Evolutionary conservation across 2,113 vertebrate genomes (phyloP), one percentile per base, ranked within the genome.

Genomic region (Coptodon bakossiorum): DNA sequence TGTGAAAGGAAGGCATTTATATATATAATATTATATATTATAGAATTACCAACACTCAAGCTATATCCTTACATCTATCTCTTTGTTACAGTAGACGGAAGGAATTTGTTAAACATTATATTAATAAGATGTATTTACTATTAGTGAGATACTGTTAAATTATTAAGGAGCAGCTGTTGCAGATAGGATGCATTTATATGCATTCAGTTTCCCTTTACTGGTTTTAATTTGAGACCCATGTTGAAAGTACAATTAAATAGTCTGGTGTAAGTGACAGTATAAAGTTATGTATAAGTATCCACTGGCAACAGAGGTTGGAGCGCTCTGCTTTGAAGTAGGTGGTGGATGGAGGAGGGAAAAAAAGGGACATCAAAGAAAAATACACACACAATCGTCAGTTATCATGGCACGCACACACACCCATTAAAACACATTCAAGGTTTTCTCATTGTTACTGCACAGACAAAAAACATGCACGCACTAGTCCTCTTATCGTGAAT

Each of bases 311-410:
- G 59, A 61, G 5, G 17, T 43, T 36, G 36, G n/a, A 80, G 71
- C 13, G 6, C 80, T 84, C 34, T 36, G 22, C 89, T 93, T 93
- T 90, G 91, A 92, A 90, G 88, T 91, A 81, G 71, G 83, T 87
- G 66, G 61, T 85, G 38, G 80, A 91, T 78, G 27, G 53, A 89
- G 45, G 76, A 40, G 86, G 68, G 80, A 3, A 34, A 88, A 84
- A 83, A 80, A 83, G 63, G 71, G 82, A 90, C 82, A 88, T 91
- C 87, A 89, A 84, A 93, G 80, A 56, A 78, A 85, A 88, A 73
- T 17, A 4, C 43, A 31, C 13, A 66, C n/a, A 53, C 50, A 59
- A 48, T 80, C n/a, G 36, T 16, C 27, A 61, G 40, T 71, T 63
- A 14, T 48, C 7, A 27, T n/a, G 10, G 54, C 17, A 34, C 6